These are phyloP conservation scores for Drosophila obscura DNA, from an alignment of 1,140 invertebrate genomes.

Conservation along the genomic window DNA sequence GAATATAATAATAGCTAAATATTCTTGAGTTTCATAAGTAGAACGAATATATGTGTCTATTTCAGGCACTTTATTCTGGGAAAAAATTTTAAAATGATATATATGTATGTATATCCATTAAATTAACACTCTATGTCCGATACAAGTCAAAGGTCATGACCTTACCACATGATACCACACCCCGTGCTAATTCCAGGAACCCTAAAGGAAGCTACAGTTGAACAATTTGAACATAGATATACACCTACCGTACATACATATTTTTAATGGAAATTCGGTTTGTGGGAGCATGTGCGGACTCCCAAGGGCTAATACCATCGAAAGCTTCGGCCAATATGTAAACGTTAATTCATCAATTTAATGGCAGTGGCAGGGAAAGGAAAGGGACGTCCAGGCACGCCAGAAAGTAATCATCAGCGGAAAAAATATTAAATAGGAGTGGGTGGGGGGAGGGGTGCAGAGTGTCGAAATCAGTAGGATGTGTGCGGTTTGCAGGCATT, in stretches of 20 bases:
- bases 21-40: no score
- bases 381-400: slow-evolving; percentile 33
- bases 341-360: slow-evolving; percentile 71
- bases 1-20: no score
- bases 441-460: slow-evolving; percentile 20
- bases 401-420: slow-evolving; percentile 54
- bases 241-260: slow-evolving; percentile 10
- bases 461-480: no score
- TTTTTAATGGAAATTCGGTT: slow-evolving; percentile 43
- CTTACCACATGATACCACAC: not conserved
- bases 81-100: no score
- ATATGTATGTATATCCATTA: no score
- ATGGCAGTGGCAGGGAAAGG: slow-evolving; percentile 27
- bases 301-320: not conserved
- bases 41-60: no score
- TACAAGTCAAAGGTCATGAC: slow-evolving; percentile 7
- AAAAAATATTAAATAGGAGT: slow-evolving; percentile 31
- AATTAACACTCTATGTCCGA: no score
- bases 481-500: slow-evolving; percentile 39
- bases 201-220: not conserved
- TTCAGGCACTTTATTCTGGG: no score
- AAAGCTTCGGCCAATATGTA: slow-evolving; percentile 44
- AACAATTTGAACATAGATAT: slow-evolving; percentile 12
- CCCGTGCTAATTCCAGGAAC: not conserved
- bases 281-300: not conserved